Evolutionary conservation across 2,113 vertebrate species (phyloP), one percentile per base, ranked within the genome.

Genomic region (Seriola quinqueradiata): DNA sequence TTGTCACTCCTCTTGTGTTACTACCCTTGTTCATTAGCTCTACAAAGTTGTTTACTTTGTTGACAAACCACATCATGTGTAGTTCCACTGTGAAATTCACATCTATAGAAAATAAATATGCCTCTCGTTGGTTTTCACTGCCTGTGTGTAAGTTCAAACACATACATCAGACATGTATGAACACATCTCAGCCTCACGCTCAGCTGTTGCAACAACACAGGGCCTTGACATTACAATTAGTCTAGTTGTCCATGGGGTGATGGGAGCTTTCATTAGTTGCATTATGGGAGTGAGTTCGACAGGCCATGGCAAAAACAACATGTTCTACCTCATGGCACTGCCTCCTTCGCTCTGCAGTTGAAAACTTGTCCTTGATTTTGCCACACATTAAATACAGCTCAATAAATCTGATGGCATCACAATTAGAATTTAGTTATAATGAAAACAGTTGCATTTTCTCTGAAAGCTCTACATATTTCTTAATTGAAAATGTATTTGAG

Each of bases 201-300:
- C 16, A 40, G 54, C 34, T 4, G 1, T 28, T 0, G 7, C 4
- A 8, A 36, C 21, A 34, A 52, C 28, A 17, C 78, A n/a, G 34
- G 59, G 65, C 38, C 69, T 58, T 61, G 58, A 71, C 60, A 63
- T 54, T 54, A 48, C 79, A 71, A 75, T 65, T 70, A 80, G 83
- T 68, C 4, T 34, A 60, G 75, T 4, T 84, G 81, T 81, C 81
- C 75, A 74, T 70, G 55, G 67, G 55, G 59, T 82, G 78, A 86
- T 59, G 65, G 36, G 54, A 21, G 34, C 65, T 83, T 84, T 89
- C 87, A 89, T 91, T 89, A 92, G 77, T 79, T 83, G 74, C 87
- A 88, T 90, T 91, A 88, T 65, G 54, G 63, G 54, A 83, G 73
- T 17, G 40, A 75, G 82, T 87, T 87, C 80, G 54, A 89, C 79